Percentiles rank a stretch among this genome's conserved stretches.
phyloP scores from a whole-genome alignment of 2,797 vertebrate genomes.

The Picus viridis region DNA sequence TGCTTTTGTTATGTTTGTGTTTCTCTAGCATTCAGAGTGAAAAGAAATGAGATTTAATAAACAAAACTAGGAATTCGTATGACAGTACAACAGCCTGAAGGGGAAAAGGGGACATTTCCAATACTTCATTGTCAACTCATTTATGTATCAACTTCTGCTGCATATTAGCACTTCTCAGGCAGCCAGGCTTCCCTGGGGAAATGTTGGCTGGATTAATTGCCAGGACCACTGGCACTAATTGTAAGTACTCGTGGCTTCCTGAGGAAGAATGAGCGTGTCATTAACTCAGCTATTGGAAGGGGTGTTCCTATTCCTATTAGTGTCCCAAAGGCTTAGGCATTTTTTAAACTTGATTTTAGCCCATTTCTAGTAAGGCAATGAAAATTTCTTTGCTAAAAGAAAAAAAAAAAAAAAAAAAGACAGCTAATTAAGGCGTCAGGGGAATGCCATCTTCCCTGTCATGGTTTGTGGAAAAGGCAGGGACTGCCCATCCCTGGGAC shows the following conservation, averaged over 20 bases:
- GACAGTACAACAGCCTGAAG: background rate
- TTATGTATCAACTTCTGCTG: background rate
- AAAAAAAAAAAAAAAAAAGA: background rate
- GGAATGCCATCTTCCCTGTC: background rate
- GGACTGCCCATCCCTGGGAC: background rate
- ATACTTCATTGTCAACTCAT: constrained; percentile 13
- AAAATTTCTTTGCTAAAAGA: background rate
- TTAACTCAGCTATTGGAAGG: background rate
- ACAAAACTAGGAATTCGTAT: background rate
- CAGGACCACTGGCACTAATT: constrained; percentile 19
- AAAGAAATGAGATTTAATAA: background rate
- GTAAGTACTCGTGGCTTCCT: constrained; percentile 4
- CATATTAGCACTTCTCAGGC: background rate
- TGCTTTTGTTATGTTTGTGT: background rate
- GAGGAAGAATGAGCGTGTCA: background rate
- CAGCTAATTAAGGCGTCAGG: background rate
- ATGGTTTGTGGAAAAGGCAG: background rate
- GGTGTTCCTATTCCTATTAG: background rate
- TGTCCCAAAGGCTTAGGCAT: background rate
- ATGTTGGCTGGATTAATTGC: constrained; percentile 27
- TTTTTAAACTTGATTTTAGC: background rate
- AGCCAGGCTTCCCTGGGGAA: constrained; percentile 9
- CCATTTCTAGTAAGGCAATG: background rate
- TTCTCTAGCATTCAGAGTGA: background rate
- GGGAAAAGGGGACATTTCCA: background rate